Evolutionary conservation across 2,113 vertebrate genomes (phyloP).

Genomic region (Lichenostomus cassidix): DNA sequence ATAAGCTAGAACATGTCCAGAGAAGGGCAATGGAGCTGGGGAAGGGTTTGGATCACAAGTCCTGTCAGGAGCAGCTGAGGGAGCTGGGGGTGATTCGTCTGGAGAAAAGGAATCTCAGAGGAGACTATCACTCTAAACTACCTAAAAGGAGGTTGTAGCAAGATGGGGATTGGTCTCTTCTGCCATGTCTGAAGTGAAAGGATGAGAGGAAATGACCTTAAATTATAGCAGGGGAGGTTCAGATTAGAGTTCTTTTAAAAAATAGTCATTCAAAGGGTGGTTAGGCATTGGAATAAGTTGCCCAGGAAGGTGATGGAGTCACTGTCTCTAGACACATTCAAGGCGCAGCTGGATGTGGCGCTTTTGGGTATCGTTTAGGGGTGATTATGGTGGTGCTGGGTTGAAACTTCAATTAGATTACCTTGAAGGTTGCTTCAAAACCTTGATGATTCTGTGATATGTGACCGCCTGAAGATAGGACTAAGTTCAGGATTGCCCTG

Average conservation of each 20-base stretch:
- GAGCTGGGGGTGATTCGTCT: not conserved
- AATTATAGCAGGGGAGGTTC: not conserved
- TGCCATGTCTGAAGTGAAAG: not conserved
- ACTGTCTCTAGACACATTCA: not conserved
- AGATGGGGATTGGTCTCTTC: not conserved
- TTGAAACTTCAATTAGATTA: not conserved
- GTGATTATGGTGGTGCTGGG: not conserved
- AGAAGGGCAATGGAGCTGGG: not conserved
- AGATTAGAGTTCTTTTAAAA: no score
- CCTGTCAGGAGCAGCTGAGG: not conserved
- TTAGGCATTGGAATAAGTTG: not conserved
- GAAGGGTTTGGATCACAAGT: not conserved
- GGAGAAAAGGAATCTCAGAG: not conserved
- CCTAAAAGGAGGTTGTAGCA: not conserved
- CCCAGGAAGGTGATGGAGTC: not conserved
- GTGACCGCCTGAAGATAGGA: not conserved
- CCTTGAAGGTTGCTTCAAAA: not conserved
- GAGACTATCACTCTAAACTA: not conserved
- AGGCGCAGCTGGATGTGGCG: not conserved
- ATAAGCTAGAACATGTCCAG: not conserved
- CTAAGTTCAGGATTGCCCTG: not conserved
- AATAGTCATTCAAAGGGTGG: not conserved
- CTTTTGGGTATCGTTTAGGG: not conserved
- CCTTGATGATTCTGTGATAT: not conserved
- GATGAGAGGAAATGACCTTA: not conserved